phyloP scores from a whole-genome alignment of 1,140 invertebrate genomes.

The Pomacea maculata region DNA sequence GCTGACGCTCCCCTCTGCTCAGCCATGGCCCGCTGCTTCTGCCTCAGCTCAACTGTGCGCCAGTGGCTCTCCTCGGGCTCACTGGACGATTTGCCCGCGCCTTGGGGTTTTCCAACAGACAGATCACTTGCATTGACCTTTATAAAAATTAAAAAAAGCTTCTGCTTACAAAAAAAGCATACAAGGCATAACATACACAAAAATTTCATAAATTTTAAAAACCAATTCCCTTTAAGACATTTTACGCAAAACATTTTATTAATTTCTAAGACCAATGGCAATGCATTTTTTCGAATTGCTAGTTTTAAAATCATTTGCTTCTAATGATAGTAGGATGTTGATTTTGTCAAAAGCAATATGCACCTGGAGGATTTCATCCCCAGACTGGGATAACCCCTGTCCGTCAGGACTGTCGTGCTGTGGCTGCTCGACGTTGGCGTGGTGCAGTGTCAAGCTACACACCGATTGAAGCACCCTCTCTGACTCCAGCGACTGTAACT shows the following conservation, averaged over 20 bases:
- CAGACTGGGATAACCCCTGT: slow-evolving; percentile 4
- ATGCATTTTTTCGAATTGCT: neutral
- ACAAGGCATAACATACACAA: neutral
- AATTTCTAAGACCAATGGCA: neutral
- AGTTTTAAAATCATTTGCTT: neutral
- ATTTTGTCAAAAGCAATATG: neutral
- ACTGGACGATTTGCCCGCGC: slow-evolving; percentile 1
- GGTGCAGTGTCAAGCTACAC: slow-evolving; percentile 28
- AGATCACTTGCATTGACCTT: neutral
- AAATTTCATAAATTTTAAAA: neutral
- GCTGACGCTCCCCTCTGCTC: slow-evolving; percentile 28
- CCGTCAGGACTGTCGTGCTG: slow-evolving; percentile 6
- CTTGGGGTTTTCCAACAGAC: slow-evolving; percentile 13
- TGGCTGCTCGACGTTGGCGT: slow-evolving; percentile 21
- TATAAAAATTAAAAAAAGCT: neutral
- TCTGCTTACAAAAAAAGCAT: neutral
- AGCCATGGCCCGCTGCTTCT: slow-evolving; percentile 14
- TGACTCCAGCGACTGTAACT: slow-evolving; percentile 35
- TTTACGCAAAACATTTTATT: neutral
- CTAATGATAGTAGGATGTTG: neutral
- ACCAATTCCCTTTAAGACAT: neutral
- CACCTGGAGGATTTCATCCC: slow-evolving; percentile 22
- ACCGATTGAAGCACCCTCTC: slow-evolving; percentile 44
- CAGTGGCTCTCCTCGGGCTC: slow-evolving; percentile 39
- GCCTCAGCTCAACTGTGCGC: slow-evolving; percentile 32